Evolutionary conservation across 2,888 invertebrate species (phyloP).

Genomic region (Scotopteryx bipunctaria): DNA sequence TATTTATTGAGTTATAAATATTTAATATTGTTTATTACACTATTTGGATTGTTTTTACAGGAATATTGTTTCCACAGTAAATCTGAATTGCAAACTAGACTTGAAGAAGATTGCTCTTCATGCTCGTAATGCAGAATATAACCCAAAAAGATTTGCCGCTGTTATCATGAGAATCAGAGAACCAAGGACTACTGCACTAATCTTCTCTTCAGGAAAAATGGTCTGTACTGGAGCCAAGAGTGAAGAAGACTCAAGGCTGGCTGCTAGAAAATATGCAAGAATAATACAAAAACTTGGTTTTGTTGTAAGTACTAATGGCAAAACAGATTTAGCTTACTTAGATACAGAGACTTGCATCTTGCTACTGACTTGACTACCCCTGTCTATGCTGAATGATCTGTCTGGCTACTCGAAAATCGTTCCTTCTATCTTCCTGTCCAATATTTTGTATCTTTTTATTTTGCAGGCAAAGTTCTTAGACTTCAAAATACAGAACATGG

Average conservation of each 20-base stretch:
- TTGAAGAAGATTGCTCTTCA: constrained; percentile 98
- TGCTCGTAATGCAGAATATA: constrained; percentile 99
- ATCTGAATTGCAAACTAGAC: constrained; percentile 96
- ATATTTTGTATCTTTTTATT: no score
- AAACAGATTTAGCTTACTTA: not conserved
- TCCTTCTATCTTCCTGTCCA: no score
- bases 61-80: constrained; percentile 99
- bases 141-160: constrained; percentile 99
- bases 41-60: constrained; percentile 75
- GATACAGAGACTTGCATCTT: no score
- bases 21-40: no score
- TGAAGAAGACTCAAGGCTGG: constrained; percentile 90
- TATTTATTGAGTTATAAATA: no score
- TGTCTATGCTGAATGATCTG: no score
- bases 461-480: constrained; percentile 89
- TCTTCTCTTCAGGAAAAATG: constrained; percentile 93
- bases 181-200: constrained; percentile 91
- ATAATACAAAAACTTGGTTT: constrained; percentile 93
- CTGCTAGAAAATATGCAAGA: constrained; percentile 92
- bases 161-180: constrained; percentile 98
- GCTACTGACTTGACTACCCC: no score
- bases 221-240: constrained; percentile 93
- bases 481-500: constrained; percentile 93
- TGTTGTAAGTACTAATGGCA: constrained; percentile 78
- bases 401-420: no score